Evolutionary conservation across 2,888 invertebrate species (phyloP), one percentile per base, ranked within the genome.

Genomic region (Mythimna ferrago): DNA sequence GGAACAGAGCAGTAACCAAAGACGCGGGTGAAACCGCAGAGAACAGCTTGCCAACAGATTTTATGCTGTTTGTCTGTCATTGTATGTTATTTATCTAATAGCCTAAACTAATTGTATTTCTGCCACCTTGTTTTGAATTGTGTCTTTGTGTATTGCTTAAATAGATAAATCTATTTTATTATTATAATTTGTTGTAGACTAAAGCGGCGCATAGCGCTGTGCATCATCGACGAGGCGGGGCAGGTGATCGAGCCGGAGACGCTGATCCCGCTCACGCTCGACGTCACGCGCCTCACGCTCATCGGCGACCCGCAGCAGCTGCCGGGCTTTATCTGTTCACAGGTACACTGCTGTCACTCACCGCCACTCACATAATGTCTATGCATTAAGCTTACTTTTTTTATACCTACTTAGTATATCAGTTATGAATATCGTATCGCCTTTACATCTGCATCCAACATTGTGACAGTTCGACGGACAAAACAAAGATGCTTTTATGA

Each of bases 241-340:
- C 98, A 99, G 90, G 98, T 98, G 81, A 97, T 97, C 54, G 99
- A 99, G 92, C 97, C 98, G 1, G 98, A 98, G 93, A 97, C 97
- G 2, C 93, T 99, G 80, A 97, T 98, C 81, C 99, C 99, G 0
- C 95, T 99, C 61, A 97, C 97, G 89, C 97, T 98, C 79, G 97
- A 97, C 67, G 97, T 98, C 6, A 97, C 97, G 62, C 98, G 97
- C 67, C 93, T 99, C 64, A 97, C 99, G 56, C 95, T 99, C 79
- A 98, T 99, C 48, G 99, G 99, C 0, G 99, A 99, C 94, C 98
- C 98, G 2, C 97, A 98, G 88, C 99, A 99, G 91, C 95, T 99
- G 68, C 98, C 98, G 1, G 98, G 98, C 0, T 98, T 98, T 38
- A 97, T 98, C 66, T 93, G 98, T 80, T 98, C 98, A 26, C 97